Evolutionary conservation across 2,797 vertebrate genomes (phyloP).

Genomic region (Hephaestus fuliginosus): DNA sequence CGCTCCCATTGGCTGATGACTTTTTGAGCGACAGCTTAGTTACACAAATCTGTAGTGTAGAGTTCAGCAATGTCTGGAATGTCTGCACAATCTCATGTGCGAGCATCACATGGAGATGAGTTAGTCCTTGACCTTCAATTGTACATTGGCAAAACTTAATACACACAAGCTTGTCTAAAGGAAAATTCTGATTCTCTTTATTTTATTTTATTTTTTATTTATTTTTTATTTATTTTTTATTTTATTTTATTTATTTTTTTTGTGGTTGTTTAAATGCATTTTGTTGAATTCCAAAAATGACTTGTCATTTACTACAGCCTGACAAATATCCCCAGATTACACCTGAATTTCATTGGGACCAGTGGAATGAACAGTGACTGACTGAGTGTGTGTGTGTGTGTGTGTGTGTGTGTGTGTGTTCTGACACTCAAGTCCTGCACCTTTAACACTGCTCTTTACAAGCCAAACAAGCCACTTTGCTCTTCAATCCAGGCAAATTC

Average conservation of each 20-base stretch:
- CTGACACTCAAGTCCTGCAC: not conserved
- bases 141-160: not conserved
- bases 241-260: no score
- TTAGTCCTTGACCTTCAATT: not conserved
- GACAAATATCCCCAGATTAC: not conserved
- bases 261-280: not conserved
- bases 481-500: not conserved
- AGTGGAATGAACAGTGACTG: not conserved
- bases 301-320: not conserved
- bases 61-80: not conserved
- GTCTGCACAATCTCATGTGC: not conserved
- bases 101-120: not conserved
- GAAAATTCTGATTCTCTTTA: not conserved
- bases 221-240: no score
- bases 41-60: no score
- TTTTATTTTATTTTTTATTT: no score
- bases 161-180: not conserved
- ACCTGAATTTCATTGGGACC: not conserved
- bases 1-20: no score
- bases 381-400: no score
- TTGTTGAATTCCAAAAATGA: not conserved
- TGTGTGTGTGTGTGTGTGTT: not conserved
- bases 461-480: not conserved
- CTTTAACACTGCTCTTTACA: constrained; percentile 1
- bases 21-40: no score